Evolutionary conservation across 1,140 invertebrate species (phyloP), one percentile per base, ranked within the genome.

Genomic region (Phthorimaea operculella): DNA sequence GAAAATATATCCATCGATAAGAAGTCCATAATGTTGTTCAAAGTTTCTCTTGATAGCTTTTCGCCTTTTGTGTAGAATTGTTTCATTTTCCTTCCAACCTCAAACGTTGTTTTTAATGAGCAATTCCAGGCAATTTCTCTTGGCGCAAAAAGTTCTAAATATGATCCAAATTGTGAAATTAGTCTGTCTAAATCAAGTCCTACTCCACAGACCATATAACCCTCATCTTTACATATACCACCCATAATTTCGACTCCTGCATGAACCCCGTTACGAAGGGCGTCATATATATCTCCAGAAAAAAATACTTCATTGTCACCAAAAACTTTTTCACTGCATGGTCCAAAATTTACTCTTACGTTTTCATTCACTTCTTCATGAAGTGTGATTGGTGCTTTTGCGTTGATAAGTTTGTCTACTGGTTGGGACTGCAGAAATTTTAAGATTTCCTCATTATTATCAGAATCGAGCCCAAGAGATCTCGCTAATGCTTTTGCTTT

Each of bases 301-400:
- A 68, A 67, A 42, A 63, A 74, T 56, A 60, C 61, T 59, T 74
- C 72, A 36, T 61, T 60, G 18, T 69, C 44, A 11, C 59, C 67
- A 53, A 66, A 74, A 16, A 55, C 4, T 28, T 68, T 68, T 57
- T 74, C 69, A 54, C 59, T 57, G 1, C 62, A 63, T 33, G 66
- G 21, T 39, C 15, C 48, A 17, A 63, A 70, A 45, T 56, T 12
- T 14, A 58, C 15, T 7, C 58, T 49, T 15, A 18, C 45, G 16
- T n/a, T 28, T 14, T 15, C 21, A 16, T 45, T 55, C 15, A 18
- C 52, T 49, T 55, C 52, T 49, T 70, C 63, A 1, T n/a, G 12
- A 11, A 65, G 44, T 7, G 52, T 60, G 15, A 70, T 57, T 11
- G 60, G 58, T 15, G 52, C 33, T 52, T 58, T 12, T 9, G 50